Conservation (phyloP, 2,888 invertebrate species). For the Cryptocheilus praepositus region DNA sequence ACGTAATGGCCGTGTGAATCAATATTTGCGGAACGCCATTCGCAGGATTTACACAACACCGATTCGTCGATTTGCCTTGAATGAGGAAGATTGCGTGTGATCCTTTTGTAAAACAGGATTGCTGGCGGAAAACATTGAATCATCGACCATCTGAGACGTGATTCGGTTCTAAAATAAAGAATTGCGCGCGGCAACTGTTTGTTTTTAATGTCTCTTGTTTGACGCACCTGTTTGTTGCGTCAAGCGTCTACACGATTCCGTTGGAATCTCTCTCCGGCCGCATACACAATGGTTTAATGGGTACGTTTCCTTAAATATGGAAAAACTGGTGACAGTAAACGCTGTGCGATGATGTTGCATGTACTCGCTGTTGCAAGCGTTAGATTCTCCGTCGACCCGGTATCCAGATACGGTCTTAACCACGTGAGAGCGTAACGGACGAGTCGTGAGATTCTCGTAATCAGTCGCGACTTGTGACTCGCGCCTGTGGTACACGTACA, state of each 20-base stretch:
- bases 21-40: background rate
- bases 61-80: background rate
- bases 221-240: too few species aligned
- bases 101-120: too few species aligned
- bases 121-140: too few species aligned
- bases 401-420: slow-evolving; percentile 60
- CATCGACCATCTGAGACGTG: too few species aligned
- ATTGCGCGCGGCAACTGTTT: too few species aligned
- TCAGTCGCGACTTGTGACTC: slow-evolving; percentile 15
- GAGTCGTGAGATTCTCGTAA: slow-evolving; percentile 21
- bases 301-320: slow-evolving; percentile 55
- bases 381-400: slow-evolving; percentile 64
- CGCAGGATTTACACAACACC: background rate
- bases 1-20: too few species aligned
- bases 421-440: slow-evolving; percentile 33
- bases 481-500: too few species aligned
- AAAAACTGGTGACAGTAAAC: slow-evolving; percentile 45
- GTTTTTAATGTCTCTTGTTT: too few species aligned
- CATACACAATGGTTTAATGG: slow-evolving; percentile 48
- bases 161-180: too few species aligned
- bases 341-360: slow-evolving; percentile 45
- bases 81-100: background rate
- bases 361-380: slow-evolving; percentile 66
- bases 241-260: too few species aligned
- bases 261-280: slow-evolving; percentile 25